Percentiles rank a stretch among this genome's conserved stretches.
phyloP scores from a whole-genome alignment of 2,888 invertebrate species.

The Orthonevra nobilis region DNA sequence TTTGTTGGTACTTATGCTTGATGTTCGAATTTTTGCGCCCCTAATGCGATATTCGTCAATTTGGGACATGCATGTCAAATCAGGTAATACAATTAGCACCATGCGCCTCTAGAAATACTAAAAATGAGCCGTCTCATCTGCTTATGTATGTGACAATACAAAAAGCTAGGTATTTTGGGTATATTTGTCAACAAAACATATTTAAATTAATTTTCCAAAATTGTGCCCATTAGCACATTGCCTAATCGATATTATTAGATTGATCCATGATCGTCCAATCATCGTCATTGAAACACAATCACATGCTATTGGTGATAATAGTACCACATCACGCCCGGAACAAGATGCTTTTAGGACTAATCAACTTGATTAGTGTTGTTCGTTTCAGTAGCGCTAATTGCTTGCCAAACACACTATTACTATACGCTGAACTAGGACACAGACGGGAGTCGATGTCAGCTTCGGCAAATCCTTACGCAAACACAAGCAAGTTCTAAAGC shows the following conservation, averaged over 20 bases:
- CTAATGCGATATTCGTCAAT: constrained; percentile 34
- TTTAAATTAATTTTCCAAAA: constrained; percentile 39
- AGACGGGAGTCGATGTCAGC: too few relatives aligned
- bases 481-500: constrained; percentile 13
- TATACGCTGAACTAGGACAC: constrained; percentile 19
- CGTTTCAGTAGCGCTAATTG: constrained; percentile 42
- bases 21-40: constrained; percentile 1
- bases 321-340: constrained; percentile 30
- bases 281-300: constrained; percentile 35
- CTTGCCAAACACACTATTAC: constrained; percentile 39
- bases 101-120: constrained; percentile 1
- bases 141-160: constrained; percentile 21
- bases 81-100: constrained; percentile 40
- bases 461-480: constrained; percentile 23
- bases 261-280: constrained; percentile 46
- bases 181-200: constrained; percentile 18
- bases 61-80: constrained; percentile 42
- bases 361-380: constrained; percentile 40
- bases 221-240: constrained; percentile 36
- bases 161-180: constrained; percentile 9
- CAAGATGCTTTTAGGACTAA: constrained; percentile 36
- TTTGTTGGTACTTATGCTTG: constrained; percentile 37
- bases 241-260: constrained; percentile 39
- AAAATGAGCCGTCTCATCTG: neutral
- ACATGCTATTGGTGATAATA: constrained; percentile 51